Percentiles rank a stretch among this genome's conserved stretches.
Conservation (phyloP, 2,888 invertebrate genomes). For the Thymelicus lineola region DNA sequence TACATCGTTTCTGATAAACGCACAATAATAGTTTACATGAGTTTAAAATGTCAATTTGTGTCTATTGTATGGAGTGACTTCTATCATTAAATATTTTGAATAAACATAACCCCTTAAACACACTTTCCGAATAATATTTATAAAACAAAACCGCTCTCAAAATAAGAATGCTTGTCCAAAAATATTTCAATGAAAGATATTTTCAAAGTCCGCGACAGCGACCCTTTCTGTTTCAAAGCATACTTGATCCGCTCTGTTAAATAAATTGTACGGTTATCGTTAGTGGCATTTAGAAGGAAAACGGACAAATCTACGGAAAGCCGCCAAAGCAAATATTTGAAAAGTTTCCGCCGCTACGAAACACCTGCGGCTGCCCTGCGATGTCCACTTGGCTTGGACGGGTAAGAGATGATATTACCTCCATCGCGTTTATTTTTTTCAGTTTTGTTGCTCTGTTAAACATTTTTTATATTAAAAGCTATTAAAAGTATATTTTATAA, state of each 20-base stretch:
- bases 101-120: background rate
- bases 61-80: too few species aligned
- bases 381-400: constrained; percentile 64
- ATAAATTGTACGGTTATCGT: constrained; percentile 75
- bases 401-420: constrained; percentile 52
- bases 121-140: background rate
- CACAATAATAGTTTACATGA: too few species aligned
- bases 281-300: constrained; percentile 65
- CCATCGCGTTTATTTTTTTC: background rate
- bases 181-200: constrained; percentile 45
- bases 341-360: constrained; percentile 64
- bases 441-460: too few species aligned
- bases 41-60: too few species aligned
- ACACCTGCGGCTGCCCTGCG: constrained; percentile 79
- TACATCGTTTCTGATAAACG: too few species aligned
- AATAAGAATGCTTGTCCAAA: constrained; percentile 34
- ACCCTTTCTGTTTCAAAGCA: constrained; percentile 79
- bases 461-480: too few species aligned
- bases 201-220: constrained; percentile 50
- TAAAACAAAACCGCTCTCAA: constrained; percentile 13
- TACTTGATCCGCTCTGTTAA: constrained; percentile 78
- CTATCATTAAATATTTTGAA: too few species aligned
- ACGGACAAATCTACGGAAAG: constrained; percentile 73
- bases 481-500: too few species aligned
- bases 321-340: constrained; percentile 81